phyloP scores from a whole-genome alignment of 1,140 invertebrate species.

The Hydropsyche tenuis region DNA sequence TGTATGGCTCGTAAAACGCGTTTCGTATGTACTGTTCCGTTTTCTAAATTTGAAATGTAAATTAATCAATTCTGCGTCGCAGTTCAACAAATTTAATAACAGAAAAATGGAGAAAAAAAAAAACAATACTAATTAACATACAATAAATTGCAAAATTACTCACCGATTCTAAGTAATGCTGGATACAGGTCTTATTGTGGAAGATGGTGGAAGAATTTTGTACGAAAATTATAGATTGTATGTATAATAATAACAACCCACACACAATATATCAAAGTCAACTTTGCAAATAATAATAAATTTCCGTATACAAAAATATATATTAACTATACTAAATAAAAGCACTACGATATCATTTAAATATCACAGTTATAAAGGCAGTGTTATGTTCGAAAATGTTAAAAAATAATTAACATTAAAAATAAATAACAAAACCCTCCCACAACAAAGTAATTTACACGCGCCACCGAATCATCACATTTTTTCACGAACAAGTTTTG shows the following conservation, averaged over 20 bases:
- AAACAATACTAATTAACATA: slow-evolving; percentile 1
- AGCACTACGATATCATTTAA: slow-evolving; percentile 15
- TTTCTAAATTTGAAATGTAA: slow-evolving; percentile 17
- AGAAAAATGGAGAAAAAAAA: neutral
- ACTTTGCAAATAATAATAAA: too few relatives aligned
- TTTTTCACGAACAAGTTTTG: too few relatives aligned
- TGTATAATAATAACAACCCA: neutral
- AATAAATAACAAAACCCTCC: neutral
- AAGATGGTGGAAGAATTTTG: neutral
- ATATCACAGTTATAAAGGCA: slow-evolving; percentile 24
- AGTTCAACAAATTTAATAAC: neutral
- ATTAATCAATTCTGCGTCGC: neutral
- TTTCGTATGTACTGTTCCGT: neutral
- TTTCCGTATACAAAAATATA: too few relatives aligned
- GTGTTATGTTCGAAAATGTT: neutral
- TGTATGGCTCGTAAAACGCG: neutral
- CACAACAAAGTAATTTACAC: neutral
- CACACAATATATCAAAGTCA: too few relatives aligned
- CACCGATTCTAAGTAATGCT: neutral
- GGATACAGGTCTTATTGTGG: too few relatives aligned
- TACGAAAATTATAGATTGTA: neutral
- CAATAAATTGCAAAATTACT: slow-evolving; percentile 21
- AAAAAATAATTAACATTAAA: neutral
- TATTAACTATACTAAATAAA: neutral
- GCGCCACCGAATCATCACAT: neutral